Conservation (phyloP, 2,888 invertebrate species). For the Drosophila parthenogenetica region DNA sequence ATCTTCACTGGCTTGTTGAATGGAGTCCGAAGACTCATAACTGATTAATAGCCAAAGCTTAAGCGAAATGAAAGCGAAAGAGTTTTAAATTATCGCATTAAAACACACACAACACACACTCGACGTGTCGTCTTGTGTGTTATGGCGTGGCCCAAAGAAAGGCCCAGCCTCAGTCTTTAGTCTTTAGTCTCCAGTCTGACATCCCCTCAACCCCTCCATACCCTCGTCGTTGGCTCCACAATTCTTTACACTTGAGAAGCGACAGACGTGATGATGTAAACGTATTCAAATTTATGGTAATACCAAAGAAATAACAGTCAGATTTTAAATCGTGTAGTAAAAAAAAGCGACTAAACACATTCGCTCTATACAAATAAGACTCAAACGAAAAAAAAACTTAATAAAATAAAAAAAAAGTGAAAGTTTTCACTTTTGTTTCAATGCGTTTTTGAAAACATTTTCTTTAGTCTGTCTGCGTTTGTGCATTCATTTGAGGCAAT, state of each 20-base stretch:
- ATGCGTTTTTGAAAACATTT: conserved; percentile 50
- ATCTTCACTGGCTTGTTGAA: conserved; percentile 34
- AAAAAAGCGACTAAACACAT: conserved; percentile 58
- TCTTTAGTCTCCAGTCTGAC: conserved; percentile 1
- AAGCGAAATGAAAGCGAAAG: conserved; percentile 70
- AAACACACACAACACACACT: conserved; percentile 36
- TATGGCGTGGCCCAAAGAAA: conserved; percentile 52
- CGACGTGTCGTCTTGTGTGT: conserved; percentile 46
- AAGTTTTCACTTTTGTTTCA: conserved; percentile 71
- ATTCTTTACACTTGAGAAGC: conserved; percentile 53
- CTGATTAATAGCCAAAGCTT: conserved; percentile 69
- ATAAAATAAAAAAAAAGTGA: conserved; percentile 50
- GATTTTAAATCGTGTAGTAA: conserved; percentile 54
- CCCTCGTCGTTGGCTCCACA: conserved; percentile 23
- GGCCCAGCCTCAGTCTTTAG: conserved; percentile 37
- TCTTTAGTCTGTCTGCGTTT: conserved; percentile 10
- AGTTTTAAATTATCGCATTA: conserved; percentile 70
- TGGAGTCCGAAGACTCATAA: conserved; percentile 53
- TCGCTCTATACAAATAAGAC: conserved; percentile 39
- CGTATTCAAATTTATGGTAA: conserved; percentile 73
- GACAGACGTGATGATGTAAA: conserved; percentile 63
- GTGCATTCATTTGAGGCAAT: conserved; percentile 49
- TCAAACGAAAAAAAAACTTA: conserved; percentile 2
- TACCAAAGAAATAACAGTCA: conserved; percentile 61
- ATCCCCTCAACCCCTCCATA: neutral